Conservation (phyloP, 2,888 invertebrate genomes). For the Antheraea assamensis region DNA sequence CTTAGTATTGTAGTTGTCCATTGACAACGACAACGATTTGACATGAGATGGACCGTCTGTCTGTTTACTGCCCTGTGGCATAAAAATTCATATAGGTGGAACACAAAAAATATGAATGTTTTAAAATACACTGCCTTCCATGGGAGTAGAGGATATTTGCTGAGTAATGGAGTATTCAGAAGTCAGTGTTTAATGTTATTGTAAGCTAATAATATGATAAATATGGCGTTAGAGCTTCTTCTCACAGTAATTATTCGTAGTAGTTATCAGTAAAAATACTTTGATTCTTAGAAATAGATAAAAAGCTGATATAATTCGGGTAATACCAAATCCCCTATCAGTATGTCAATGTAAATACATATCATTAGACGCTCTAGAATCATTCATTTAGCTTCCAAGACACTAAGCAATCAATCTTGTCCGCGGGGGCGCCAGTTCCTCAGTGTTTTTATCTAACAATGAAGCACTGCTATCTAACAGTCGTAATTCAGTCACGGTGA, state of each 20-base stretch:
- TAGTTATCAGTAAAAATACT: not conserved
- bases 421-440: slow-evolving; percentile 11
- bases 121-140: too few relatives aligned
- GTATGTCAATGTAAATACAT: not conserved
- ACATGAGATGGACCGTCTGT: too few relatives aligned
- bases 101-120: too few relatives aligned
- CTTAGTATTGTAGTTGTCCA: too few relatives aligned
- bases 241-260: too few relatives aligned
- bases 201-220: too few relatives aligned
- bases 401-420: slow-evolving; percentile 10
- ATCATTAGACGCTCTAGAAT: slow-evolving; percentile 8
- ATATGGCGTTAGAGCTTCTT: too few relatives aligned
- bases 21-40: too few relatives aligned
- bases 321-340: not conserved
- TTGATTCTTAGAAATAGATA: not conserved
- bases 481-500: slow-evolving; percentile 12
- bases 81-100: too few relatives aligned
- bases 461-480: not conserved
- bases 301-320: not conserved
- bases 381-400: slow-evolving; percentile 8
- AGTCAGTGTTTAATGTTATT: not conserved
- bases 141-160: too few relatives aligned
- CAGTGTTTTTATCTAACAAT: slow-evolving; percentile 11
- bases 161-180: not conserved
- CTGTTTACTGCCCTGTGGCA: too few relatives aligned